These are phyloP conservation scores for Capricornis sumatraensis DNA, from an alignment of 2,113 vertebrate genomes.

Conservation along the genomic window DNA sequence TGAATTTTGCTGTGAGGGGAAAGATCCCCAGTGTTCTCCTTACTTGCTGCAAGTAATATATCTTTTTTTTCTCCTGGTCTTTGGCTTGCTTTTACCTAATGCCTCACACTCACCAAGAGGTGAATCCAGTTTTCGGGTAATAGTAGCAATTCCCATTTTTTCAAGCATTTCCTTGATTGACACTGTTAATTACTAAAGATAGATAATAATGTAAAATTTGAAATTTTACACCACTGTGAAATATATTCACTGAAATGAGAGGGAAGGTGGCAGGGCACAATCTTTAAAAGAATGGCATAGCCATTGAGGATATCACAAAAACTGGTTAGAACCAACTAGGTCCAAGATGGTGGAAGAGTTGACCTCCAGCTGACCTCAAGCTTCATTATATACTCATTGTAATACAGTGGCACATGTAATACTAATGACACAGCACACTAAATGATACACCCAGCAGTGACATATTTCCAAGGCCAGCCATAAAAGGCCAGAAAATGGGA, in stretches of 20 bases:
- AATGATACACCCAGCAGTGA: background rate
- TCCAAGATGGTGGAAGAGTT: background rate
- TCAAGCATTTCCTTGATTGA: background rate
- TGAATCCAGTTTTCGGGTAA: background rate
- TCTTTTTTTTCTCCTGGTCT: background rate
- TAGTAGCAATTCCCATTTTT: background rate
- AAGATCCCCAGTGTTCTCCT: background rate
- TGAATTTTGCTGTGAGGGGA: background rate
- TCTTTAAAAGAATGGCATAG: background rate
- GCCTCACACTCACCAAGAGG: background rate
- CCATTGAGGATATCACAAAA: background rate
- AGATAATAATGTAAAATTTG: background rate
- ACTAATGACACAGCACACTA: background rate
- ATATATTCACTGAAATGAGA: background rate
- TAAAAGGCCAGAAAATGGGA: background rate
- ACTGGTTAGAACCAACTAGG: background rate
- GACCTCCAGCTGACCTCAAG: background rate
- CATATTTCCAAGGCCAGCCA: background rate
- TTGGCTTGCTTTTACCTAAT: background rate
- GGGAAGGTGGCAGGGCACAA: background rate
- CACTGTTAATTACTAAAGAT: background rate
- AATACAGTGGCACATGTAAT: background rate
- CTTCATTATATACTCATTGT: background rate
- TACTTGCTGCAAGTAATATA: background rate
- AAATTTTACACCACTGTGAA: background rate